Conservation (phyloP, 1,140 invertebrate genomes). For the Leptinotarsa defecta region DNA sequence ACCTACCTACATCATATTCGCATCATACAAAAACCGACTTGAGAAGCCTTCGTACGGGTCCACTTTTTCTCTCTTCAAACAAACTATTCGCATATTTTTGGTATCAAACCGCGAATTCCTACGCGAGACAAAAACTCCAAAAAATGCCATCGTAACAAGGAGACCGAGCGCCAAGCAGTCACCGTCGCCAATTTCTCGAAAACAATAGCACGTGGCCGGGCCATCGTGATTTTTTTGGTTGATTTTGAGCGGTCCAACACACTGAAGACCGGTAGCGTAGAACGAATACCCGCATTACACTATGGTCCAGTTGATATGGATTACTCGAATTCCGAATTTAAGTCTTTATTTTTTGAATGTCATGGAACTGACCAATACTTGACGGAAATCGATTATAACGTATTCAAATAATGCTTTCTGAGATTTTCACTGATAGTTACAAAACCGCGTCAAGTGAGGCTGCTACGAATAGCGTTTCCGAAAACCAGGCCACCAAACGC, state of each 20-base stretch:
- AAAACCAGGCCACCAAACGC: too few relatives aligned
- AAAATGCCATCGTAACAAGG: conserved; percentile 5
- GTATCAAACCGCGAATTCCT: conserved; percentile 2
- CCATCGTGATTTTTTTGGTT: conserved; percentile 34
- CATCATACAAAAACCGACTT: not conserved
- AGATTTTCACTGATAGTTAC: too few relatives aligned
- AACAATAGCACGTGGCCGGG: conserved; percentile 51
- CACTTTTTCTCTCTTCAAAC: not conserved
- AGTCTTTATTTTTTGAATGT: too few relatives aligned
- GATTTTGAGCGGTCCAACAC: conserved; percentile 37
- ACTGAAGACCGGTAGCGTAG: conserved; percentile 48
- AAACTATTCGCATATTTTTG: conserved; percentile 1
- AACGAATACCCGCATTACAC: conserved; percentile 13
- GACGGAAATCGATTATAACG: too few relatives aligned
- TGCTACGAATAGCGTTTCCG: too few relatives aligned
- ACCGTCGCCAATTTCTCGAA: conserved; percentile 24
- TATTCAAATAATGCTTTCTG: too few relatives aligned
- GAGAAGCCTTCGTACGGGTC: not conserved
- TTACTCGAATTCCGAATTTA: too few relatives aligned
- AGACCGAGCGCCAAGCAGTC: not conserved
- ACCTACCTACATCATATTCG: not conserved
- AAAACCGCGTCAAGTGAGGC: too few relatives aligned
- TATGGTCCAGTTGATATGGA: not conserved
- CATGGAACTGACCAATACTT: too few relatives aligned
- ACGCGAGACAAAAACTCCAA: not conserved